Conservation (phyloP, 1,140 invertebrate species). For the Frieseomelitta varia region DNA sequence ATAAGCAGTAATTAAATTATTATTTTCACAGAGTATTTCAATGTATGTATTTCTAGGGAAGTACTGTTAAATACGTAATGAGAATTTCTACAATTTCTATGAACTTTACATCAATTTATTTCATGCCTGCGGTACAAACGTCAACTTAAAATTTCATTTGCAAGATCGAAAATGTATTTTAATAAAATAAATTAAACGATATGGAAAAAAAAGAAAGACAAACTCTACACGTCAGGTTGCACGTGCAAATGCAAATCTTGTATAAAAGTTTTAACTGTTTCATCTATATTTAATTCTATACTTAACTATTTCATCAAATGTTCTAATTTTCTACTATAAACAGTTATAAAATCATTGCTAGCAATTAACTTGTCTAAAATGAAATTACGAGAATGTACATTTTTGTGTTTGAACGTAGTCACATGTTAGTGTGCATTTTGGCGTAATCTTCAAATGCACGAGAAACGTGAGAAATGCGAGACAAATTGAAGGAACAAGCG, state of each 20-base stretch:
- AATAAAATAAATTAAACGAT: neutral
- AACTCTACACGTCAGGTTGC: neutral
- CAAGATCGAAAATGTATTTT: neutral
- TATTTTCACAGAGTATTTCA: neutral
- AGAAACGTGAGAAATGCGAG: no score
- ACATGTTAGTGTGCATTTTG: constrained; percentile 4
- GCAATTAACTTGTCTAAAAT: neutral
- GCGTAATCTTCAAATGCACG: neutral
- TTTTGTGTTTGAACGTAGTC: constrained; percentile 19
- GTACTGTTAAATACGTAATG: neutral
- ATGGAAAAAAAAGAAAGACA: neutral
- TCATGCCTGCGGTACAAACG: neutral
- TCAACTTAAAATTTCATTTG: neutral
- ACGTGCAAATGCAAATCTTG: neutral
- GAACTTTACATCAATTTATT: neutral
- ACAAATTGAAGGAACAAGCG: neutral
- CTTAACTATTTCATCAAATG: neutral
- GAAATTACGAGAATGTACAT: neutral
- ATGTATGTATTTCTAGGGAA: neutral
- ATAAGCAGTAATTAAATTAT: neutral
- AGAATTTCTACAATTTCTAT: neutral
- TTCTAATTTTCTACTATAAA: neutral
- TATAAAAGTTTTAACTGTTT: neutral
- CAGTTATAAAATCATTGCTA: neutral
- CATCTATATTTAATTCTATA: neutral